These are phyloP conservation scores for Batillaria attramentaria DNA, from an alignment of 1,140 invertebrate genomes.

Conservation along the genomic window DNA sequence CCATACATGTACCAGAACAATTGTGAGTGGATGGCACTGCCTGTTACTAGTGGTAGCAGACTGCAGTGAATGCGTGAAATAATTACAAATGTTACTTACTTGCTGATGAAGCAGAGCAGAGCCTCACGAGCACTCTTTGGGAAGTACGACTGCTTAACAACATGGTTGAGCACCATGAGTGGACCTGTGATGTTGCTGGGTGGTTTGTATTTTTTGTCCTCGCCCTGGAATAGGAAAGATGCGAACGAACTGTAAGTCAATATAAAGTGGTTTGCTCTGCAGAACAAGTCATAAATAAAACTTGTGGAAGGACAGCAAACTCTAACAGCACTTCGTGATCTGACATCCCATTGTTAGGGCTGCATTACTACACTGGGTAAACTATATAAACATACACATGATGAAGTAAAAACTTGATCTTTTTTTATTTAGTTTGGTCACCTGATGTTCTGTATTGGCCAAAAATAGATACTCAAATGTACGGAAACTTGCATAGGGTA, in stretches of 20 bases:
- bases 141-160: slow-evolving; percentile 67
- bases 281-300: not conserved
- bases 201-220: slow-evolving; percentile 68
- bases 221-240: slow-evolving; percentile 59
- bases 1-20: not conserved
- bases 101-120: slow-evolving; percentile 65
- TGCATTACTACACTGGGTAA: no score
- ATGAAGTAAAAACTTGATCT: no score
- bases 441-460: no score
- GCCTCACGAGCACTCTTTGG: slow-evolving; percentile 61
- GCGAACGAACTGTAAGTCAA: no score
- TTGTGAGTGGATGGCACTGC: not conserved
- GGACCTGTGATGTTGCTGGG: slow-evolving; percentile 67
- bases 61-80: not conserved
- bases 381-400: no score
- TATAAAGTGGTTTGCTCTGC: no score
- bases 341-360: no score
- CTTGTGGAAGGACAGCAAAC: not conserved
- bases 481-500: no score
- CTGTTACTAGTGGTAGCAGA: no score
- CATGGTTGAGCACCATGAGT: slow-evolving; percentile 64
- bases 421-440: no score
- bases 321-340: not conserved
- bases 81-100: slow-evolving; percentile 46
- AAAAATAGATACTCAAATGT: no score